Evolutionary conservation across 2,113 vertebrate species (phyloP), one percentile per base, ranked within the genome.

Genomic region (Enhydra lutris): DNA sequence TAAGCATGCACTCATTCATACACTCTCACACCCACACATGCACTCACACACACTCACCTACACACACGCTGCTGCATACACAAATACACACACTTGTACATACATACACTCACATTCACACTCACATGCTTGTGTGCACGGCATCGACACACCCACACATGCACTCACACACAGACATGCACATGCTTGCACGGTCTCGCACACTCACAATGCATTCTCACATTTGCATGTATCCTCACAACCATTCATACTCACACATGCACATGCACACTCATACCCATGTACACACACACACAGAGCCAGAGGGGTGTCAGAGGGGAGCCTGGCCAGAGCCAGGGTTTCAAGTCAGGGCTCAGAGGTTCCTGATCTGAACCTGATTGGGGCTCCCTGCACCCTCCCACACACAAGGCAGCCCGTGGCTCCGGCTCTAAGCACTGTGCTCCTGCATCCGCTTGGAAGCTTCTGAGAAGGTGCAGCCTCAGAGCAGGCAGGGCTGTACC

Each of bases 251-350:
- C 9, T 18, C 65, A 29, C 67, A 31, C 5, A 7, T 10, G 10
- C 2, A 4, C 10, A 23, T n/a, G 23, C 34, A 42, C 52, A 17
- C 42, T 29, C 69, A 20, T 52, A 67, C 15, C 1, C 39, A 17
- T 12, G 2, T 21, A 63, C 39, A 2, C 1, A 1, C 34, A 1
- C 31, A 42, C 55, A 45, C 9, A 6, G 45, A 59, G 31, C 5
- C 78, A 73, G n/a, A 55, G 45, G 6, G 15, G 17, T 45, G 31
- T 5, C 65, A 73, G n/a, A 55, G 45, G 4, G 20, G 24, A 24
- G 9, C 55, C 52, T 59, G 31, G 59, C 12, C 23, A 15, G 42
- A 78, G 26, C 31, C 31, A 3, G 3, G 18, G n/a, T 42, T 1
- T 83, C 4, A 24, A 71, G 29, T 63, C 21, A 26, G n/a, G 59